Base-by-base conservation (phyloP, 2,113 vertebrate species). In the Rhizomys pruinosus region DNA sequence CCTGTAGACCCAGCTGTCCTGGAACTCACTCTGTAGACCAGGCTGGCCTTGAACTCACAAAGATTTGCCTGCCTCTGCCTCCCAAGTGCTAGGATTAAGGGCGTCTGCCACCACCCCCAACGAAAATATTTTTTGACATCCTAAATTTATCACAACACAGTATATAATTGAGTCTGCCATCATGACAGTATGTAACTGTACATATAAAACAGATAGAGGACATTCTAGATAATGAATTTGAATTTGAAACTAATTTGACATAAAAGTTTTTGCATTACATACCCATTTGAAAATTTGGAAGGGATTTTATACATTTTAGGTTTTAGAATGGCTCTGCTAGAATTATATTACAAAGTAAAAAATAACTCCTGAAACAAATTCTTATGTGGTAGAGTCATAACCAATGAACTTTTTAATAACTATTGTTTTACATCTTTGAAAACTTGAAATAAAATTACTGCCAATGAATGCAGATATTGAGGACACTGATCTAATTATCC, bases 401-500 rank as follows among this genome's bases (percentile, higher is more conserved):
- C 12, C 47, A 87, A 52, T 87, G 68, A 78, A 84, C 42, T 91
- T 91, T n/a, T 74, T 87, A 91, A 84, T 89, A 80, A 96, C 8
- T 95, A 29, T 4, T 86, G 13, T 88, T 94, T 93, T 91, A 44
- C 32, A 85, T 94, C 44, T 94, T 96, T 89, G 25, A 90, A 96
- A 95, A 87, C 84, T 47, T 90, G 57, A 93, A 93, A 93, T 78
- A 91, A 97, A 96, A 85, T 93, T 77, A 82, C 57, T 92, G 47
- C 34, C 37, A 74, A 71, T 97, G 77, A 84, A 86, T 86, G n/a
- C n/a, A 94, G 47, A 92, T 92, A 94, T 85, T 90, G 52, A 96
- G 42, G 81, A 15, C 47, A 95, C 29, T 90, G 57, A 92, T 71
- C 47, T 84, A 84, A 95, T 94, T 95, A 94, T 93, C 11, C 64